These are phyloP conservation scores for Clytia hemisphaerica DNA, from an alignment of 30 jellyfish, hydroid and myxozoan genomes.

Conservation along the genomic window DNA sequence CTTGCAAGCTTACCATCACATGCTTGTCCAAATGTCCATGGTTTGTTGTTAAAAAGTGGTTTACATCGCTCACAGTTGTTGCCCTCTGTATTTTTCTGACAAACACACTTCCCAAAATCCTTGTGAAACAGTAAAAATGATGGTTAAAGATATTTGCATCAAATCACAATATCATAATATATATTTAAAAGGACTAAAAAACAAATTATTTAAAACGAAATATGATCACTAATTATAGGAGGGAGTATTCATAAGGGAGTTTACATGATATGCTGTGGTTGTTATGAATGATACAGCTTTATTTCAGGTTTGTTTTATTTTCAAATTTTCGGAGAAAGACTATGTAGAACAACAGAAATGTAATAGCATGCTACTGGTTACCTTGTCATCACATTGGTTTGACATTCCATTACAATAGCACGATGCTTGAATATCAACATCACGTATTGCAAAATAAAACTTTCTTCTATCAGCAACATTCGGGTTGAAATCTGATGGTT, in stretches of 20 bases:
- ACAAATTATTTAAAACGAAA: neutral
- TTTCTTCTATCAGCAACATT: slow-evolving; percentile 62
- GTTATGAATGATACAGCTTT: too few relatives aligned
- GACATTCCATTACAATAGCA: slow-evolving; percentile 96
- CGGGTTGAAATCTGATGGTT: slow-evolving; percentile 73
- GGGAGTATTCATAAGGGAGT: too few relatives aligned
- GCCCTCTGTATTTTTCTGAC: slow-evolving; percentile 88
- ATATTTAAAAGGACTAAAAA: too few relatives aligned
- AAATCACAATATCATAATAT: too few relatives aligned
- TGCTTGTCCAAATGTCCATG: slow-evolving; percentile 87
- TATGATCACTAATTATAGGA: neutral
- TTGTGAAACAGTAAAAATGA: neutral
- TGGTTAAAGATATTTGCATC: neutral
- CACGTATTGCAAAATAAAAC: slow-evolving; percentile 71
- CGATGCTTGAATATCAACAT: slow-evolving; percentile 81
- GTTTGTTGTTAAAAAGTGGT: slow-evolving; percentile 69
- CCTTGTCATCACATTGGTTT: slow-evolving; percentile 55
- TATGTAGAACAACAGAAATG: too few relatives aligned
- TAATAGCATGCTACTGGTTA: too few relatives aligned
- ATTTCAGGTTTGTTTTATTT: too few relatives aligned
- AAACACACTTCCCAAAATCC: slow-evolving; percentile 68
- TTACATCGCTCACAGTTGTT: slow-evolving; percentile 71
- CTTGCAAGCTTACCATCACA: slow-evolving; percentile 58
- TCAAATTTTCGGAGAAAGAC: too few relatives aligned
- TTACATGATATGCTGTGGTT: too few relatives aligned